Conservation (phyloP, 2,888 invertebrate genomes). For the Amaurobius ferox region DNA sequence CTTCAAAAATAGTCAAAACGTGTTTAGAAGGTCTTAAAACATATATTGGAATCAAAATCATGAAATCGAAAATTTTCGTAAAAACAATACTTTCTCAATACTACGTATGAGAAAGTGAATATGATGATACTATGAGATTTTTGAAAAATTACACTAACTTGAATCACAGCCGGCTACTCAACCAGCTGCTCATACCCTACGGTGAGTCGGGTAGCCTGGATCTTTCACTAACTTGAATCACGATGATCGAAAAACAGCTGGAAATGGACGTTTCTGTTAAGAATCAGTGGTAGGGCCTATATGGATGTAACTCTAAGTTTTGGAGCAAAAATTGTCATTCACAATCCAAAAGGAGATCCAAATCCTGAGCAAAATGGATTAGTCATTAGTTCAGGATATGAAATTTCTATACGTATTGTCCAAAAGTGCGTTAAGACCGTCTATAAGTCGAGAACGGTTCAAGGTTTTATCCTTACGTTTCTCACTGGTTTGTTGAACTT, state of each 20-base stretch:
- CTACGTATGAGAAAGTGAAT: too few species aligned
- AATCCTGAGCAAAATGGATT: constrained; percentile 31
- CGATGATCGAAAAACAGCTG: neutral
- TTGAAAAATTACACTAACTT: constrained; percentile 4
- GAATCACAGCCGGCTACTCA: too few species aligned
- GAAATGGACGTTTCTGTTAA: neutral
- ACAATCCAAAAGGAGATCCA: constrained; percentile 56
- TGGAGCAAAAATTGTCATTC: constrained; percentile 71
- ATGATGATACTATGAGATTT: neutral
- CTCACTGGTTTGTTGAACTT: too few species aligned
- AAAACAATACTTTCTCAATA: too few species aligned
- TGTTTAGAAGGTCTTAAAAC: too few species aligned
- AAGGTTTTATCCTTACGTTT: too few species aligned
- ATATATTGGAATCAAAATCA: too few species aligned
- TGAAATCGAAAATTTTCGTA: too few species aligned
- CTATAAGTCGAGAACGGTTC: constrained; percentile 14
- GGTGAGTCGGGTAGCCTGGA: too few species aligned
- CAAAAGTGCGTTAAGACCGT: neutral
- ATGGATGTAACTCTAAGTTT: constrained; percentile 46
- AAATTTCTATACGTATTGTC: constrained; percentile 12
- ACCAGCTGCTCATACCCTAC: too few species aligned
- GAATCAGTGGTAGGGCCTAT: constrained; percentile 42
- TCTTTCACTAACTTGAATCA: neutral
- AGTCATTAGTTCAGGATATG: constrained; percentile 35
- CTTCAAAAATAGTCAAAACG: too few species aligned